These are phyloP conservation scores for Dynastes tityus DNA, from an alignment of 2,888 invertebrate species.

Conservation along the genomic window DNA sequence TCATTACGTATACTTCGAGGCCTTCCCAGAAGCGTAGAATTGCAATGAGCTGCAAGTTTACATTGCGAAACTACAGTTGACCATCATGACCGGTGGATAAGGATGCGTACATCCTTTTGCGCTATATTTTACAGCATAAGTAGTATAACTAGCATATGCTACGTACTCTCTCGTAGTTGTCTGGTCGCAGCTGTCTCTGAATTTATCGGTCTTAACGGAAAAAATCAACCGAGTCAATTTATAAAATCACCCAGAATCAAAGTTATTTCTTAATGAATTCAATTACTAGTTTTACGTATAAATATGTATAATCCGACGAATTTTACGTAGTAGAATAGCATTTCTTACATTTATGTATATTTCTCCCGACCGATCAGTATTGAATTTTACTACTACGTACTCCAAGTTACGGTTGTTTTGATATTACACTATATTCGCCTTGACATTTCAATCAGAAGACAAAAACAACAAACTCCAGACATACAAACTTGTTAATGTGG, in stretches of 20 bases:
- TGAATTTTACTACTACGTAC: not conserved
- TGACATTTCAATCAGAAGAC: constrained; percentile 47
- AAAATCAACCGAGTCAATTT: too few species aligned
- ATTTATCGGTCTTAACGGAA: too few species aligned
- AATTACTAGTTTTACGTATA: constrained; percentile 44
- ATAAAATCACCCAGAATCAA: constrained; percentile 44
- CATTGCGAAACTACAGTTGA: too few species aligned
- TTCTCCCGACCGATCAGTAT: constrained; percentile 4
- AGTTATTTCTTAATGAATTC: constrained; percentile 43
- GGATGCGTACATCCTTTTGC: too few species aligned
- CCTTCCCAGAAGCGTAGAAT: too few species aligned
- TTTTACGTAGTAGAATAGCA: constrained; percentile 3
- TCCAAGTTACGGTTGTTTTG: constrained; percentile 46
- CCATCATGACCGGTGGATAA: too few species aligned
- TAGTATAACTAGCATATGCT: too few species aligned
- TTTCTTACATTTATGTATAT: constrained; percentile 19
- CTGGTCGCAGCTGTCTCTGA: too few species aligned
- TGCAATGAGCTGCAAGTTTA: too few species aligned
- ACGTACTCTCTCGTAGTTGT: too few species aligned
- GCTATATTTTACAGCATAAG: too few species aligned
- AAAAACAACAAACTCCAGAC: constrained; percentile 47
- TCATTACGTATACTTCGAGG: too few species aligned
- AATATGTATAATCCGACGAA: not conserved
- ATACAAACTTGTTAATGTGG: not conserved
- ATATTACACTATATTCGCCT: constrained; percentile 49